phyloP scores from a whole-genome alignment of 2,797 vertebrate species.

The Pelochelys cantorii region DNA sequence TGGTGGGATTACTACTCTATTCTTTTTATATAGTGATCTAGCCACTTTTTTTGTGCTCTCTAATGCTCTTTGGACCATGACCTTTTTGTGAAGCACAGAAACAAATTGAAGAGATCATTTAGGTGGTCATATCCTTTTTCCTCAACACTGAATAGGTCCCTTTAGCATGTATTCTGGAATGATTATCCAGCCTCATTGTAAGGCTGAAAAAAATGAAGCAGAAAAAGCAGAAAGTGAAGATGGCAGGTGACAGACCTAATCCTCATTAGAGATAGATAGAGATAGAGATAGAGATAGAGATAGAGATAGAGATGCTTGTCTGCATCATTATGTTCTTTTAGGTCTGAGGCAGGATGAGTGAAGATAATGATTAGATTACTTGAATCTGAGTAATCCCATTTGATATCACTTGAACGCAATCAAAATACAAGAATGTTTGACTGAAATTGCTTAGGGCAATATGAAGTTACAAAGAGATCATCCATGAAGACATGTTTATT shows the following conservation, averaged over 20 bases:
- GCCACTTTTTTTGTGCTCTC: rapidly evolving
- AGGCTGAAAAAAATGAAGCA: not conserved
- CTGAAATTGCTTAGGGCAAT: not conserved
- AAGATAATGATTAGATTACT: not conserved
- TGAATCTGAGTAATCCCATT: not conserved
- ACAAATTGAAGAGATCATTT: not conserved
- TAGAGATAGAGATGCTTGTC: not conserved
- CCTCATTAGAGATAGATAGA: not conserved
- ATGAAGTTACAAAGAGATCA: not conserved
- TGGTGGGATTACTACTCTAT: not conserved
- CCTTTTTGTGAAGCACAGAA: not conserved
- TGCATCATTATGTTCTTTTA: not conserved
- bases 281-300: too few species aligned
- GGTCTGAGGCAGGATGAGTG: not conserved
- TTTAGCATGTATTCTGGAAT: not conserved
- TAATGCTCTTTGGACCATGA: not conserved
- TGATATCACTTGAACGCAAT: not conserved
- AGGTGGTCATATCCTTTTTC: not conserved
- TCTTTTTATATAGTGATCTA: not conserved
- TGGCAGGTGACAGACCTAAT: not conserved
- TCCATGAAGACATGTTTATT: not conserved
- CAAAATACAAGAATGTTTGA: not conserved
- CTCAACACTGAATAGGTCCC: not conserved
- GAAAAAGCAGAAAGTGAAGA: not conserved
- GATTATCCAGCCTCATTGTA: not conserved